A percentile compares a stretch with the other conserved stretches of the same genome.
phyloP scores from a whole-genome alignment of 1,140 invertebrate genomes.

The Meloidogyne floridensis region DNA sequence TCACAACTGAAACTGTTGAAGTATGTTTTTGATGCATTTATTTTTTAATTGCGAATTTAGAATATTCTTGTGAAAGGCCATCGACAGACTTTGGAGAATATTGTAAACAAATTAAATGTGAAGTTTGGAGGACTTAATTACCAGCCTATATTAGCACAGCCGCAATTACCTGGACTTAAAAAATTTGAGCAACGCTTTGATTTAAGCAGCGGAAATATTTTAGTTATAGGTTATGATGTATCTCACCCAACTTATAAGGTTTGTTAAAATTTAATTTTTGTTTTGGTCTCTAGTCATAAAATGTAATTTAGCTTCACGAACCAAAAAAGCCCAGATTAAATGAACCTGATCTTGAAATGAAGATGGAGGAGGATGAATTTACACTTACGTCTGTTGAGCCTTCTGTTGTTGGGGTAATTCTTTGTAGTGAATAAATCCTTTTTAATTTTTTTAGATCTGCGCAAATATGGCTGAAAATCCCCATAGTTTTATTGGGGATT shows the following conservation, averaged over 20 bases:
- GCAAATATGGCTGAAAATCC: conserved; percentile 31
- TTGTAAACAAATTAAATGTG: conserved; percentile 27
- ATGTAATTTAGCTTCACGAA: background rate
- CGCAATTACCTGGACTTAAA: background rate
- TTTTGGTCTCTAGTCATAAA: too few relatives aligned
- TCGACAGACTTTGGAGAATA: conserved; percentile 25
- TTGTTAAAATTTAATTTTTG: conserved; percentile 2
- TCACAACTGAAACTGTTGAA: conserved; percentile 18
- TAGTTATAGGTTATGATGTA: conserved; percentile 21
- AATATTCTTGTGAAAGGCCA: conserved; percentile 22
- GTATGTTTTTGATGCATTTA: background rate
- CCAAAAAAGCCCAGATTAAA: background rate
- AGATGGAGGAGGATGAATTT: conserved; percentile 11
- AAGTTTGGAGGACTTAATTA: conserved; percentile 30
- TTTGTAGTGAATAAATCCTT: background rate
- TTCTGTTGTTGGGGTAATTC: conserved; percentile 33
- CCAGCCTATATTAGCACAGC: conserved; percentile 14
- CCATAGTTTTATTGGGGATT: conserved; percentile 31
- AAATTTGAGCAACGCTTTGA: conserved; percentile 2
- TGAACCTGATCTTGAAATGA: background rate
- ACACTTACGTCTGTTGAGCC: conserved; percentile 26
- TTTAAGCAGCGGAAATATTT: conserved; percentile 18
- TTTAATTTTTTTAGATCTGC: conserved; percentile 38
- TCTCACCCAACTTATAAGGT: background rate
- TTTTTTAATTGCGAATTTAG: background rate